A percentile compares a stretch with the other conserved stretches of the same genome.
Conservation (phyloP, 1,140 invertebrate species). For the Hyphantria cunea region DNA sequence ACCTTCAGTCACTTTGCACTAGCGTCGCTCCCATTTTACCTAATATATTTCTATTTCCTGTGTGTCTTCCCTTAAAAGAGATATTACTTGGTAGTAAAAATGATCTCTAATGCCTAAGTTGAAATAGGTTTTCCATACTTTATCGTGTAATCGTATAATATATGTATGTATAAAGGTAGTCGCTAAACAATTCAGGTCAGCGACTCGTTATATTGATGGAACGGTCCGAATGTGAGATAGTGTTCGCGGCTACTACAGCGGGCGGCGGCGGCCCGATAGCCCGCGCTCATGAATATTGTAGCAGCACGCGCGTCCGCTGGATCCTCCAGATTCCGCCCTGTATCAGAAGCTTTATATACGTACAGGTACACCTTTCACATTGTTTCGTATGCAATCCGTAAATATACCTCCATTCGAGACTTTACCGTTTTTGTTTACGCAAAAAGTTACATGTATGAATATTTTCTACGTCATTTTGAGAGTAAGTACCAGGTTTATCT, state of each 20-base stretch:
- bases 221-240: constrained; percentile 52
- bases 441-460: constrained; percentile 32
- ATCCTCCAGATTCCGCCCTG: constrained; percentile 49
- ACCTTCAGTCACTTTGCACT: too few species aligned
- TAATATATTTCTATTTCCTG: too few species aligned
- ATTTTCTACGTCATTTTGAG: constrained; percentile 22
- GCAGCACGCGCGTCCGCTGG: constrained; percentile 41
- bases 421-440: constrained; percentile 31
- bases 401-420: constrained; percentile 28
- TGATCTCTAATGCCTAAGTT: background rate
- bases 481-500: constrained; percentile 25
- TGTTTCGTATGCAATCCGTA: constrained; percentile 41
- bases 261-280: constrained; percentile 32
- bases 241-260: constrained; percentile 37
- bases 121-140: constrained; percentile 15
- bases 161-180: constrained; percentile 42
- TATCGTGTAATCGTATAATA: constrained; percentile 27
- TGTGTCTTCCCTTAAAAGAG: too few species aligned
- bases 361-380: constrained; percentile 43
- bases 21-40: too few species aligned
- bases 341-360: constrained; percentile 42
- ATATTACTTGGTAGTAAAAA: too few species aligned
- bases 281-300: constrained; percentile 59
- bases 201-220: constrained; percentile 56
- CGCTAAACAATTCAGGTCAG: constrained; percentile 52